Evolutionary conservation across 2,888 invertebrate species (phyloP).

Genomic region (Thalpophila matura): DNA sequence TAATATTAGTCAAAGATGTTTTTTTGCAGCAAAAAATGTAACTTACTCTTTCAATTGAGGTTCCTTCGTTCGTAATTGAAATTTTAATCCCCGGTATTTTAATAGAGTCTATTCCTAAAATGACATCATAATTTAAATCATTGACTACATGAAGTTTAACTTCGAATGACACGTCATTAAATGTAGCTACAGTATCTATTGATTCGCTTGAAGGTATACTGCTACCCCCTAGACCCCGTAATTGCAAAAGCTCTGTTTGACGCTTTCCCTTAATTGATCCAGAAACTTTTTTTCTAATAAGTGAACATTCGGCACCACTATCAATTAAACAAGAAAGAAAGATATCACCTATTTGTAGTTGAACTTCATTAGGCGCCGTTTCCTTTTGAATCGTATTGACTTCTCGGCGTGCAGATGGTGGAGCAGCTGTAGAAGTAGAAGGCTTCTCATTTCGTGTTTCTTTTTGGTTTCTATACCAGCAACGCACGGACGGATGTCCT

Average conservation of each 20-base stretch:
- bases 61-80: no score
- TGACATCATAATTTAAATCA: neutral
- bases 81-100: neutral
- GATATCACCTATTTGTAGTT: slow-evolving; percentile 8
- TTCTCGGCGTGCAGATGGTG: no score
- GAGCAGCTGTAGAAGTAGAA: neutral
- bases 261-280: neutral
- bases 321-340: slow-evolving; percentile 6
- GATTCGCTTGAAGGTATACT: neutral
- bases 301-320: slow-evolving; percentile 3
- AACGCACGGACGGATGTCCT: neutral
- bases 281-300: neutral
- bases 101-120: neutral
- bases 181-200: neutral
- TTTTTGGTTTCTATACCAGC: neutral
- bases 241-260: neutral
- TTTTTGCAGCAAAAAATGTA: no score
- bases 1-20: no score
- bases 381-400: neutral
- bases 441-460: neutral
- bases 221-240: neutral
- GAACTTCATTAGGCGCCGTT: neutral
- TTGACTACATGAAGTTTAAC: slow-evolving; percentile 3
- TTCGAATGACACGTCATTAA: neutral
- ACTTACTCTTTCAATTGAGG: no score